A percentile compares a stretch with the other conserved stretches of the same genome.
These are phyloP conservation scores for Varanus komodoensis DNA, from an alignment of 2,113 vertebrate genomes.

Conservation along the genomic window DNA sequence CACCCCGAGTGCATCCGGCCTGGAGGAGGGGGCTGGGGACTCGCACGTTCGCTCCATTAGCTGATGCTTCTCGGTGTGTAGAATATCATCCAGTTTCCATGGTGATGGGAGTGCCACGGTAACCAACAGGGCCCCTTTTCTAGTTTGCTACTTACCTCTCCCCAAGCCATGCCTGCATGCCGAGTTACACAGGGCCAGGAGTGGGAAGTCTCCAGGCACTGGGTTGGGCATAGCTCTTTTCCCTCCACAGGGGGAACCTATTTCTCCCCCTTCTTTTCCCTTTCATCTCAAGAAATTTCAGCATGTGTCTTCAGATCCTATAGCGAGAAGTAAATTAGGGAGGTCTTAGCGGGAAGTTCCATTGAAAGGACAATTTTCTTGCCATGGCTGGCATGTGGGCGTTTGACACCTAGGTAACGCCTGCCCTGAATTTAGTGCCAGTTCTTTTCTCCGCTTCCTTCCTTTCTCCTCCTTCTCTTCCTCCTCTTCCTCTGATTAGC, in stretches of 20 bases:
- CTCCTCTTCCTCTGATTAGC: background rate
- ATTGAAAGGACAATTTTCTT: slow-evolving; percentile 42
- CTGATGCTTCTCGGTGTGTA: slow-evolving; percentile 33
- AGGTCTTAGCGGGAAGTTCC: slow-evolving; percentile 37
- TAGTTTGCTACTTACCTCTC: slow-evolving; percentile 33
- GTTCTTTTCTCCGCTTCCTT: slow-evolving; percentile 24
- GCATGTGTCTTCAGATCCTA: slow-evolving; percentile 22
- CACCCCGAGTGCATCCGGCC: slow-evolving; percentile 5
- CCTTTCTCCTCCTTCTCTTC: slow-evolving; percentile 5
- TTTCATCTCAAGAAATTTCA: slow-evolving; percentile 39
- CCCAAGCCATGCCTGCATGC: slow-evolving; percentile 2
- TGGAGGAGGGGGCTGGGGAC: slow-evolving; percentile 20
- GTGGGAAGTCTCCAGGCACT: slow-evolving; percentile 26
- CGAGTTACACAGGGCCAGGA: slow-evolving; percentile 29
- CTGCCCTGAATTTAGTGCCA: slow-evolving; percentile 36
- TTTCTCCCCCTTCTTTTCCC: background rate
- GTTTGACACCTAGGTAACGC: slow-evolving; percentile 37
- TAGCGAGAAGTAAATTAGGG: slow-evolving; percentile 20
- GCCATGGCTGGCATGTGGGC: slow-evolving; percentile 20
- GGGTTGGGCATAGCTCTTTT: slow-evolving; percentile 26
- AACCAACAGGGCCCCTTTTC: slow-evolving; percentile 30
- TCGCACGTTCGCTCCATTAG: slow-evolving; percentile 33
- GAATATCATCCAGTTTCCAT: slow-evolving; percentile 40
- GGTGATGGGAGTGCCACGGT: slow-evolving; percentile 26
- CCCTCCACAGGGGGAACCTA: slow-evolving; percentile 19